Percentiles rank a stretch among this genome's conserved stretches.
These are phyloP conservation scores for Mya arenaria DNA, from an alignment of 1,140 invertebrate genomes.

Conservation along the genomic window DNA sequence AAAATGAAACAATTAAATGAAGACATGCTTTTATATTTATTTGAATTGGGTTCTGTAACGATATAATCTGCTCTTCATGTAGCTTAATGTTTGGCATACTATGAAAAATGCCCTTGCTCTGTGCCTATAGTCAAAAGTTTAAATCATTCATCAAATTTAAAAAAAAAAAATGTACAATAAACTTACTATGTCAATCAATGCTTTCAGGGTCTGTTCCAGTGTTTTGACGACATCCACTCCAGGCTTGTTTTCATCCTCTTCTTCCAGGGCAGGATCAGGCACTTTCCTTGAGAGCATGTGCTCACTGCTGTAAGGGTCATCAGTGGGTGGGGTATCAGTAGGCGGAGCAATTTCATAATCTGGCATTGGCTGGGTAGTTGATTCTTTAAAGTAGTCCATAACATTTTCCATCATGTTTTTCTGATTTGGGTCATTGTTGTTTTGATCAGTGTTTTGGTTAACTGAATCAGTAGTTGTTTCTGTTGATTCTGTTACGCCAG, in stretches of 20 bases:
- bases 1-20: no score
- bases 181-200: slow-evolving; percentile 66
- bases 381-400: background rate
- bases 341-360: background rate
- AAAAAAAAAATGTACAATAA: background rate
- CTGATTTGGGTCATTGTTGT: background rate
- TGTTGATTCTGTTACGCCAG: slow-evolving; percentile 29
- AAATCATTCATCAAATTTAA: no score
- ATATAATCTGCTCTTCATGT: no score
- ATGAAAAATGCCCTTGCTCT: no score
- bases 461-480: background rate
- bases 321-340: background rate
- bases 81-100: no score
- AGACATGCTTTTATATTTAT: no score
- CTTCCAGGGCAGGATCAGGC: slow-evolving; percentile 53
- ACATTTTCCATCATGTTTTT: no score
- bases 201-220: slow-evolving; percentile 60
- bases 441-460: background rate
- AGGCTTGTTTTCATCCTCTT: slow-evolving; percentile 51
- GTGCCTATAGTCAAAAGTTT: no score
- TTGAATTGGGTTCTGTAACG: no score
- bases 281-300: slow-evolving; percentile 29
- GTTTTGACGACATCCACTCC: slow-evolving; percentile 37
- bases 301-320: slow-evolving; percentile 29
- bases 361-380: background rate